Conservation (phyloP, 2,113 vertebrate genomes). For the Aegotheles bennettii region DNA sequence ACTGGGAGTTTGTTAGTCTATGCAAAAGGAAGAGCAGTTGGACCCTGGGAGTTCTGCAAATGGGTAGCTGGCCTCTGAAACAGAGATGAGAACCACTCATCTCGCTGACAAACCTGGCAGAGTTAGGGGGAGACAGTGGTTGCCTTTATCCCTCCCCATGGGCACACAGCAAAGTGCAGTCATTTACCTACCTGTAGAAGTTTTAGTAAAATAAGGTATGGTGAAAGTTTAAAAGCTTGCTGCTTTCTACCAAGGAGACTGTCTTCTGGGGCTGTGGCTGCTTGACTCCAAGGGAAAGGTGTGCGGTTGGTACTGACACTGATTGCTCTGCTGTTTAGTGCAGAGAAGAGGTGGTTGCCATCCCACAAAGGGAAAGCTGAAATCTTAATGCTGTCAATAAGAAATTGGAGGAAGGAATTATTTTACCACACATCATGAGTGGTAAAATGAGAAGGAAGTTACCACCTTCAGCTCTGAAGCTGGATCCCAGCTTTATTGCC, state of each 20-base stretch:
- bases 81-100: neutral
- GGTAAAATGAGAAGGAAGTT: neutral
- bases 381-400: neutral
- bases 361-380: conserved; percentile 3
- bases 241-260: neutral
- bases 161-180: neutral
- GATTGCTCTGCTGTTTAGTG: neutral
- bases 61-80: neutral
- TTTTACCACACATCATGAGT: neutral
- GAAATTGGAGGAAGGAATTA: neutral
- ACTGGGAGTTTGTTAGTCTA: neutral
- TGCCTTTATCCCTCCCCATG: neutral
- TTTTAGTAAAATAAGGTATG: neutral
- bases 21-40: neutral
- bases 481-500: neutral
- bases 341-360: neutral
- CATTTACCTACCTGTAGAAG: neutral
- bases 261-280: neutral
- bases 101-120: neutral
- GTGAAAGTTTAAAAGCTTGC: neutral
- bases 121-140: neutral
- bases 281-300: neutral
- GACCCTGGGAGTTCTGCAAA: neutral
- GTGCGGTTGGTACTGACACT: neutral
- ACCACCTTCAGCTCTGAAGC: neutral